A percentile compares a stretch with the other conserved stretches of the same genome.
phyloP scores from a whole-genome alignment of 2,888 invertebrate species.

The Acrobasis repandana region DNA sequence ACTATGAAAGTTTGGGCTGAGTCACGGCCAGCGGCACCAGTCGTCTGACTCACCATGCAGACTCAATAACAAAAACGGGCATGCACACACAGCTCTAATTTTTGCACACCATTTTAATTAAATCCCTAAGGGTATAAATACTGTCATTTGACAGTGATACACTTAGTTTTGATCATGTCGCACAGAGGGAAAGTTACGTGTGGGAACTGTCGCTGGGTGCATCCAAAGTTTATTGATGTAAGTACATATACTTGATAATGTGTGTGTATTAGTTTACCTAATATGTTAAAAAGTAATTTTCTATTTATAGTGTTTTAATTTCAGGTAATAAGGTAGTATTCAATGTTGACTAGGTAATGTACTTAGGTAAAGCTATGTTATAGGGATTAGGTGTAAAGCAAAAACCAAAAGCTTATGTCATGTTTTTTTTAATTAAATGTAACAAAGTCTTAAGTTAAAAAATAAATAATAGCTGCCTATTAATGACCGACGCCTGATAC shows the following conservation, averaged over 20 bases:
- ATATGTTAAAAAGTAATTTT: too few relatives aligned
- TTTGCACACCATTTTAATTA: not conserved
- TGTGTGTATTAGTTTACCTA: too few relatives aligned
- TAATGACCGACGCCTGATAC: constrained; percentile 11
- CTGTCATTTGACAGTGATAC: not conserved
- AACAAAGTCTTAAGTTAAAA: constrained; percentile 6
- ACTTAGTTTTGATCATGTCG: not conserved
- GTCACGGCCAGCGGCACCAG: not conserved
- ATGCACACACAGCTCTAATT: not conserved
- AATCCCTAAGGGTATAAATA: not conserved
- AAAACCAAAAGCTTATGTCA: not conserved
- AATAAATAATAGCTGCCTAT: constrained; percentile 17
- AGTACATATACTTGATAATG: too few relatives aligned
- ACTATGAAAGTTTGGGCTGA: constrained; percentile 15
- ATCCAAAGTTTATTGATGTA: too few relatives aligned
- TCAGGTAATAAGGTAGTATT: not conserved
- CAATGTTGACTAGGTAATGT: not conserved
- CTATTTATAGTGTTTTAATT: not conserved
- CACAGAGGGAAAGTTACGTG: not conserved
- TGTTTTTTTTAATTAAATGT: constrained; percentile 7
- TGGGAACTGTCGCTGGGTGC: not conserved
- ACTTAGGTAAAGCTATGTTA: not conserved
- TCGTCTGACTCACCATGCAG: too few relatives aligned
- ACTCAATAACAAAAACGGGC: too few relatives aligned
- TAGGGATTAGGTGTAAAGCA: not conserved